Percentiles rank a stretch among this genome's conserved stretches.
Conservation (phyloP, 2,113 vertebrate species). For the Aegypius monachus region DNA sequence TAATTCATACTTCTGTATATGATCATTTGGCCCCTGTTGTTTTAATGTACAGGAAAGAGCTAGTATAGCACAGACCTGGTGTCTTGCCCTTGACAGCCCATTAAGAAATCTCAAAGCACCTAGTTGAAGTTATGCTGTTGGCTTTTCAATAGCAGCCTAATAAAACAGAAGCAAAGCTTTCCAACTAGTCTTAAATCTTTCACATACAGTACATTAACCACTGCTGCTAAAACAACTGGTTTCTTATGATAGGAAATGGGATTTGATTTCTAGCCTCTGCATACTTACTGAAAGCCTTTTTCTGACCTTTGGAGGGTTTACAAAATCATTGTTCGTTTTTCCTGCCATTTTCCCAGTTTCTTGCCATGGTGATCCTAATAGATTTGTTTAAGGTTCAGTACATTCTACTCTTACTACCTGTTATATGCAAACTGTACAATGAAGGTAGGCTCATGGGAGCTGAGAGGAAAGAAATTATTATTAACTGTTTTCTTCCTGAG, state of each 20-base stretch:
- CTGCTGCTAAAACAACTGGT: conserved; percentile 78
- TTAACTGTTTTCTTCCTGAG: conserved; percentile 50
- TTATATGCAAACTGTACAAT: neutral
- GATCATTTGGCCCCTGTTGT: conserved; percentile 77
- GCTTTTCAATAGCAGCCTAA: conserved; percentile 84
- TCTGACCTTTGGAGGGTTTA: conserved; percentile 74
- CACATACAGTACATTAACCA: conserved; percentile 82
- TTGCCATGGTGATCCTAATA: conserved; percentile 60
- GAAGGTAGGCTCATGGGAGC: conserved; percentile 44
- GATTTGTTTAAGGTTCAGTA: conserved; percentile 60
- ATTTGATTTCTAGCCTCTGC: conserved; percentile 80
- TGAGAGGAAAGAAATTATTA: conserved; percentile 50
- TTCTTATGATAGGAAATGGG: conserved; percentile 83
- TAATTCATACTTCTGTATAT: conserved; percentile 83
- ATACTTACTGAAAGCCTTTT: conserved; percentile 73
- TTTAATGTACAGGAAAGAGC: conserved; percentile 80
- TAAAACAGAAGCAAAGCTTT: conserved; percentile 84
- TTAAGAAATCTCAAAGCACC: conserved; percentile 84
- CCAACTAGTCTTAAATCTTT: conserved; percentile 85
- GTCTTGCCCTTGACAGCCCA: conserved; percentile 85
- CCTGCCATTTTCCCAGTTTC: conserved; percentile 57
- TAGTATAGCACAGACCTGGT: conserved; percentile 76
- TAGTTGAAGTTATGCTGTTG: conserved; percentile 79
- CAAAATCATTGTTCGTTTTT: conserved; percentile 72
- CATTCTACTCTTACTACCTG: conserved; percentile 30